Evolutionary conservation across 1,140 invertebrate genomes (phyloP).

Genomic region (Cyclargus thomasi): DNA sequence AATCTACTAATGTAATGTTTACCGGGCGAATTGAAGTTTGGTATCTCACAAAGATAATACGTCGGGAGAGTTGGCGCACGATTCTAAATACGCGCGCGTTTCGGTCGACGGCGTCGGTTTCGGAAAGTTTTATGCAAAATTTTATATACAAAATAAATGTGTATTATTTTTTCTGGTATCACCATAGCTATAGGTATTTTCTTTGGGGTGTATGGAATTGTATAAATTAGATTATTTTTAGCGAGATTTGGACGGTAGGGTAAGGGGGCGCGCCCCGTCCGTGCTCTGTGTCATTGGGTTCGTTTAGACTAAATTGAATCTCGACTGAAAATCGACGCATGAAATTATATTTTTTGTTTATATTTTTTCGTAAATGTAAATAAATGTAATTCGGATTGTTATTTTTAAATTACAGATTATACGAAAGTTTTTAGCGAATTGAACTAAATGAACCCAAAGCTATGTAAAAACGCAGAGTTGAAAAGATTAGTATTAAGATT

Average conservation of each 20-base stretch:
- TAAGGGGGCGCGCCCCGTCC: conserved; percentile 45
- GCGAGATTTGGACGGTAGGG: conserved; percentile 56
- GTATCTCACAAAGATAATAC: conserved; percentile 4
- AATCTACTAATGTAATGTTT: conserved; percentile 45
- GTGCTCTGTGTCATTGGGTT: conserved; percentile 52
- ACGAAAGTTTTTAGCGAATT: conserved; percentile 38
- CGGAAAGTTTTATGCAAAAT: conserved; percentile 45
- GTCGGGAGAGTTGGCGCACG: conserved; percentile 14
- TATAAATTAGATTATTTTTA: conserved; percentile 66
- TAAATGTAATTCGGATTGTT: conserved; percentile 47
- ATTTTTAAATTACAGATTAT: conserved; percentile 29
- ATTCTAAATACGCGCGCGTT: conserved; percentile 22
- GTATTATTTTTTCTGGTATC: conserved; percentile 44
- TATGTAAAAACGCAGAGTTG: conserved; percentile 50
- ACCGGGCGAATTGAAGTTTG: conserved; percentile 6
- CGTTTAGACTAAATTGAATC: conserved; percentile 54
- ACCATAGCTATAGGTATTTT: conserved; percentile 54
- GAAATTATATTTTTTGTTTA: conserved; percentile 18
- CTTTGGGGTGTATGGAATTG: conserved; percentile 67
- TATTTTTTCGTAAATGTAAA: conserved; percentile 40
- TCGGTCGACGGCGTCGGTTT: conserved; percentile 24
- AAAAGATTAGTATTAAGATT: conserved; percentile 55
- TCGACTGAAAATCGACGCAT: conserved; percentile 42
- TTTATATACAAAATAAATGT: conserved; percentile 52
- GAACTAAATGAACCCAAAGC: conserved; percentile 61